Evolutionary conservation across 1,140 invertebrate genomes (phyloP), one percentile per base, ranked within the genome.

Genomic region (Drosophila kohkoa): DNA sequence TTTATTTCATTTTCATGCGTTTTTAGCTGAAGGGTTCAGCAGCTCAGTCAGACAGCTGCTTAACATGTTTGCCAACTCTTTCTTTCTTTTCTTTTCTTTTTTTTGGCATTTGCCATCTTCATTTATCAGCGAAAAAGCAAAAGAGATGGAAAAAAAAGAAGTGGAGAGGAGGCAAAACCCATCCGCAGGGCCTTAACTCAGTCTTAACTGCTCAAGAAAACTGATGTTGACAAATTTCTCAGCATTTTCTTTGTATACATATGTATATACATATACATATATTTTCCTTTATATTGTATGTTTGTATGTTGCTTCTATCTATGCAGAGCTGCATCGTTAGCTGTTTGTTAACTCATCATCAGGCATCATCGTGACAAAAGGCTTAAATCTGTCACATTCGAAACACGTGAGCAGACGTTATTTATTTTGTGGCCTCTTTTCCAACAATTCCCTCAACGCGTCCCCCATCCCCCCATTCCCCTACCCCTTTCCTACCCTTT

Each of bases 361-460:
- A 77, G 35, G 58, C 73, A 82, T 77, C 87, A 83, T 88, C 83
- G 82, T 87, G 83, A 87, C 83, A 87, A 88, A 87, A 75, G 83
- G 83, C 83, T 87, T 81, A 87, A 87, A 87, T 87, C 83, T 87
- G 83, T 87, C 83, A 87, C 83, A 87, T 87, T 87, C 83, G 79
- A 75, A 87, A 87, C 83, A 87, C 83, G 83, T 87, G 83, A 87
- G 69, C 65, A 60, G 64, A 69, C 83, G 88, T 87, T 81, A 87
- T 87, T 87, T 87, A 88, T 87, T 78, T 89, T 88, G 85, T 69
- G 75, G 80, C 70, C 75, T 77, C 73, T 52, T 59, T 74, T 35
- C 54, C 65, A 70, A 46, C 62, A 79, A 7, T 35, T 20, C n/a
- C 54, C 32, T n/a, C 35, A 25, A 25, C 6, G 7, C 8, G 11